phyloP scores from a whole-genome alignment of 2,888 invertebrate species.

The Crossocerus cetratus region DNA sequence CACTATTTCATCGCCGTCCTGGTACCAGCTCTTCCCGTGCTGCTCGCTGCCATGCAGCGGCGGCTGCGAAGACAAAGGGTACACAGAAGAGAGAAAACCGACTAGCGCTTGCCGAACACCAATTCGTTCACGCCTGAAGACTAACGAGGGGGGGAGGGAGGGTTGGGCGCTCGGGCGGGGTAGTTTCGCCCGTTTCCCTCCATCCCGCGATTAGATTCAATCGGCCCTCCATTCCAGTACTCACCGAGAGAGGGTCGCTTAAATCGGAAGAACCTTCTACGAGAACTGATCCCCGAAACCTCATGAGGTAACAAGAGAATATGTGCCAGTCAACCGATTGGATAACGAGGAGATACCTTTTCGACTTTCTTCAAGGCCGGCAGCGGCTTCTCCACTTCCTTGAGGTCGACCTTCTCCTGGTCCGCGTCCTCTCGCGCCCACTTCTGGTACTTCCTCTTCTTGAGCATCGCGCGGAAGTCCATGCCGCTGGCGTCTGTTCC shows the following conservation, averaged over 20 bases:
- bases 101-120: too few relatives aligned
- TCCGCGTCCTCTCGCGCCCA: slow-evolving; percentile 95
- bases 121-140: too few relatives aligned
- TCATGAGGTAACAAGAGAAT: too few relatives aligned
- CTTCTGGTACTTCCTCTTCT: slow-evolving; percentile 96
- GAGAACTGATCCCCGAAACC: neutral
- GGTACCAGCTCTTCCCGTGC: slow-evolving; percentile 80
- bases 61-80: slow-evolving; percentile 57
- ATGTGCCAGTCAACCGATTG: too few relatives aligned
- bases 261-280: too few relatives aligned
- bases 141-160: too few relatives aligned
- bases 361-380: slow-evolving; percentile 95
- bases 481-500: slow-evolving; percentile 96
- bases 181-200: too few relatives aligned
- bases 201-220: too few relatives aligned
- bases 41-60: slow-evolving; percentile 59
- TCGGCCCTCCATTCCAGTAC: slow-evolving; percentile 15
- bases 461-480: slow-evolving; percentile 99
- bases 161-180: too few relatives aligned
- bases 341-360: slow-evolving; percentile 83
- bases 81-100: slow-evolving; percentile 36
- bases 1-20: slow-evolving; percentile 80
- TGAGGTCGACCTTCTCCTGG: slow-evolving; percentile 95
- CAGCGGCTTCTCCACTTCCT: slow-evolving; percentile 92
- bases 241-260: slow-evolving; percentile 9